Percentiles rank a stretch among this genome's conserved stretches.
These are phyloP conservation scores for Motacilla tschutschensis DNA, from an alignment of 2,113 vertebrate species.

Conservation along the genomic window DNA sequence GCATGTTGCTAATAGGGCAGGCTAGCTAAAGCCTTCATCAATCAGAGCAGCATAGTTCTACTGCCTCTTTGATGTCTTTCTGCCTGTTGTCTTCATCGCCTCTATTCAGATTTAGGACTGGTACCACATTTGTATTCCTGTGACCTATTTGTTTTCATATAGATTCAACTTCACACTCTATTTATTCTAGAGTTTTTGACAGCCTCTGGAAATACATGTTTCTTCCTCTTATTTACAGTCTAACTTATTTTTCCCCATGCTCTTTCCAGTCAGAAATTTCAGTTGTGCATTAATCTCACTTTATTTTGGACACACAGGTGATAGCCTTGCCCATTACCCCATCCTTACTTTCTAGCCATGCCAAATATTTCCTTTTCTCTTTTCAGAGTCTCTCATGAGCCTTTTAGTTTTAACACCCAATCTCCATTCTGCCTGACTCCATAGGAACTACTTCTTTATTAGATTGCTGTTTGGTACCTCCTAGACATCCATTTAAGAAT, in stretches of 20 bases:
- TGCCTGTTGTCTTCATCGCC: not conserved
- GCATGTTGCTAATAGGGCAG: not conserved
- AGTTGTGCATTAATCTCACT: not conserved
- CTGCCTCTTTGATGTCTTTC: not conserved
- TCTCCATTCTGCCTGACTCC: not conserved
- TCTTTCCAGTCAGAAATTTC: not conserved
- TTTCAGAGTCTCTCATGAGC: not conserved
- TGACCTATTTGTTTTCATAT: constrained; percentile 41
- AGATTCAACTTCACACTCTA: constrained; percentile 12
- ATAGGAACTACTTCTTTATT: not conserved
- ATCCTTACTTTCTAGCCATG: not conserved
- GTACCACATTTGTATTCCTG: constrained; percentile 18
- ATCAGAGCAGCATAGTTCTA: not conserved
- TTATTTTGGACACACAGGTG: not conserved
- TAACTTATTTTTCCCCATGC: not conserved
- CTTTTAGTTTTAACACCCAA: not conserved
- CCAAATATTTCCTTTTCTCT: not conserved
- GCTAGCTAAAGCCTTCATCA: not conserved
- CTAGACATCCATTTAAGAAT: not conserved
- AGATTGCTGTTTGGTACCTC: not conserved
- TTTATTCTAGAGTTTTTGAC: constrained; percentile 36
- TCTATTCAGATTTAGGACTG: constrained; percentile 11
- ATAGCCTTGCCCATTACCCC: not conserved
- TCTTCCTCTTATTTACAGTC: constrained; percentile 10
- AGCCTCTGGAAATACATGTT: constrained; percentile 17